Evolutionary conservation across 1,140 invertebrate species (phyloP).

Genomic region (Hypsibius dujardini): DNA sequence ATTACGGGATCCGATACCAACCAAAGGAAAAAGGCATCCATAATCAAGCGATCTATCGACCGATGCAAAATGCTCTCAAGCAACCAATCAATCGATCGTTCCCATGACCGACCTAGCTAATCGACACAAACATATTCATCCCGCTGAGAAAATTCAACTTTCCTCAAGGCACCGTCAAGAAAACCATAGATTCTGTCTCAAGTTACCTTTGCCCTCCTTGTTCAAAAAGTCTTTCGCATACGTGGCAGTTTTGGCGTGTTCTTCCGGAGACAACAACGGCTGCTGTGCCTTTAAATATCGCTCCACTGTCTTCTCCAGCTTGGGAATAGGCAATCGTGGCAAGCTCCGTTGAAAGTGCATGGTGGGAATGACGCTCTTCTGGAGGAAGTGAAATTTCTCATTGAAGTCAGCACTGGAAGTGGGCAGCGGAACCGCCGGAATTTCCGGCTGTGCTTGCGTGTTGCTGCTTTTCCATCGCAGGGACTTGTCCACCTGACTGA

Average conservation of each 20-base stretch:
- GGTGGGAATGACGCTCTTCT: constrained; percentile 55
- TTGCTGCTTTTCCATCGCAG: too few species aligned
- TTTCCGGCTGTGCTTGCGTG: too few species aligned
- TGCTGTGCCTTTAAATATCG: constrained; percentile 65
- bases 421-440: background rate
- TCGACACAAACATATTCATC: too few species aligned
- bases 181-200: too few species aligned
- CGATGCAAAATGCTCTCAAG: too few species aligned
- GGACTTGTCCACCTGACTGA: too few species aligned
- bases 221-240: constrained; percentile 48
- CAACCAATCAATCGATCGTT: too few species aligned
- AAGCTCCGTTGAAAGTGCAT: constrained; percentile 85
- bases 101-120: too few species aligned
- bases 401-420: background rate
- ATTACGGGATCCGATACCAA: constrained; percentile 16
- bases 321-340: constrained; percentile 72
- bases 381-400: constrained; percentile 47
- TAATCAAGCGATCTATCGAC: too few species aligned
- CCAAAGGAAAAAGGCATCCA: too few species aligned
- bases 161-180: too few species aligned
- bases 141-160: too few species aligned
- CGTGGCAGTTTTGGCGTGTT: constrained; percentile 45
- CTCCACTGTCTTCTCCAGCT: constrained; percentile 59
- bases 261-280: constrained; percentile 47
- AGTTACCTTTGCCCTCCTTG: constrained; percentile 43